phyloP scores from a whole-genome alignment of 2,113 vertebrate species.

The Scatophagus argus region DNA sequence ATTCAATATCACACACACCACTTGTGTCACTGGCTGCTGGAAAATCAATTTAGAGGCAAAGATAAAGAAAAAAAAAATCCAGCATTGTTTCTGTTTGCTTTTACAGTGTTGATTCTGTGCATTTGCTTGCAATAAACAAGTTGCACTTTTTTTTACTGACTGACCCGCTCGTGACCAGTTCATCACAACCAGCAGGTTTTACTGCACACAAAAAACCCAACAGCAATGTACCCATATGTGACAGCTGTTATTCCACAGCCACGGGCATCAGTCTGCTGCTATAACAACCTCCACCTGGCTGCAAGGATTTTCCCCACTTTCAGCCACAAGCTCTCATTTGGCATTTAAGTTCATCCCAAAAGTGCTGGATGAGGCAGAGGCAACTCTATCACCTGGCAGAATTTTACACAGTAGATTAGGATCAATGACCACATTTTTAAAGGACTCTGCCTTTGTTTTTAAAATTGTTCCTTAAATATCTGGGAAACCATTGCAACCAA shows the following conservation, averaged over 20 bases:
- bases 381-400: too few relatives aligned
- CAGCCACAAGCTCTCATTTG: too few relatives aligned
- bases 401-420: too few relatives aligned
- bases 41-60: slow-evolving; percentile 48
- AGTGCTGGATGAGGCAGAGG: too few relatives aligned
- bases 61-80: slow-evolving; percentile 20
- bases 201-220: neutral
- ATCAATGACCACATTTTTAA: too few relatives aligned
- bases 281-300: neutral
- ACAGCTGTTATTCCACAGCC: neutral
- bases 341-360: too few relatives aligned
- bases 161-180: neutral
- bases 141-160: neutral
- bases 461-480: too few relatives aligned
- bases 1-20: slow-evolving; percentile 52
- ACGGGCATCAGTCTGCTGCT: neutral
- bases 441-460: too few relatives aligned
- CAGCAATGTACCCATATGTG: neutral
- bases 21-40: slow-evolving; percentile 29
- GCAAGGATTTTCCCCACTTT: neutral
- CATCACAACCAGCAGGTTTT: neutral
- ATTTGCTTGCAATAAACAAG: neutral
- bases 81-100: slow-evolving; percentile 7
- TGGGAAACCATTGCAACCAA: too few relatives aligned
- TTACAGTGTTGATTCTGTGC: neutral